These are phyloP conservation scores for Apis florea DNA, from an alignment of 1,140 invertebrate species.

Conservation along the genomic window DNA sequence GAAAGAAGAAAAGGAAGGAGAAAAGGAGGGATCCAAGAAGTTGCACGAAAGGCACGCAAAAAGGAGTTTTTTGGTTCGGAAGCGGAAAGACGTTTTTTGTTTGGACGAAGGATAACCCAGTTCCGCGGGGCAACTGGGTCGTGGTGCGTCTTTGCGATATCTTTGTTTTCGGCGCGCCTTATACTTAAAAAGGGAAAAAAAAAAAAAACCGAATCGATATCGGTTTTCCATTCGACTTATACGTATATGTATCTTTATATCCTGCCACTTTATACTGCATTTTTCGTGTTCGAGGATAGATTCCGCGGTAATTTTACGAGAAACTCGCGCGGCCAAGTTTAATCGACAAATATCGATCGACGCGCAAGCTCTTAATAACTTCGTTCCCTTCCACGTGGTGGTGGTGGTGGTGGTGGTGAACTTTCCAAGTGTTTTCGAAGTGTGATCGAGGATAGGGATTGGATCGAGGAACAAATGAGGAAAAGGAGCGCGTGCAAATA, in stretches of 20 bases:
- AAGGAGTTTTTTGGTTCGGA: constrained; percentile 16
- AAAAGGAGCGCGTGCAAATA: constrained; percentile 63
- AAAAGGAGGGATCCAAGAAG: too few relatives aligned
- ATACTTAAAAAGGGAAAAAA: background rate
- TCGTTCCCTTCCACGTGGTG: too few relatives aligned
- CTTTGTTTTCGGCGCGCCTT: background rate
- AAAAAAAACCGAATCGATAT: background rate
- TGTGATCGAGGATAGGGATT: too few relatives aligned
- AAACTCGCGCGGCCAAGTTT: too few relatives aligned
- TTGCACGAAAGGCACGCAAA: background rate
- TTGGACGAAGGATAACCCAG: constrained; percentile 67
- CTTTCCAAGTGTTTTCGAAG: too few relatives aligned
- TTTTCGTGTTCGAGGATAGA: background rate
- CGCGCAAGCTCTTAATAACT: too few relatives aligned
- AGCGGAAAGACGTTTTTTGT: constrained; percentile 57
- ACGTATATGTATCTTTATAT: too few relatives aligned
- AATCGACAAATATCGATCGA: background rate
- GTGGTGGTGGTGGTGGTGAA: too few relatives aligned
- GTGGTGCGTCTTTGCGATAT: constrained; percentile 23
- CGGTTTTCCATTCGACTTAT: background rate
- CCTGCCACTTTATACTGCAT: background rate
- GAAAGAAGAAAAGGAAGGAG: background rate
- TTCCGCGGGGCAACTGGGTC: constrained; percentile 58
- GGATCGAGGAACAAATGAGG: constrained; percentile 51
- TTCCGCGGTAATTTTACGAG: too few relatives aligned